Percentiles rank a stretch among this genome's conserved stretches.
phyloP scores from a whole-genome alignment of 2,113 vertebrate species.

The Pelodiscus sinensis region DNA sequence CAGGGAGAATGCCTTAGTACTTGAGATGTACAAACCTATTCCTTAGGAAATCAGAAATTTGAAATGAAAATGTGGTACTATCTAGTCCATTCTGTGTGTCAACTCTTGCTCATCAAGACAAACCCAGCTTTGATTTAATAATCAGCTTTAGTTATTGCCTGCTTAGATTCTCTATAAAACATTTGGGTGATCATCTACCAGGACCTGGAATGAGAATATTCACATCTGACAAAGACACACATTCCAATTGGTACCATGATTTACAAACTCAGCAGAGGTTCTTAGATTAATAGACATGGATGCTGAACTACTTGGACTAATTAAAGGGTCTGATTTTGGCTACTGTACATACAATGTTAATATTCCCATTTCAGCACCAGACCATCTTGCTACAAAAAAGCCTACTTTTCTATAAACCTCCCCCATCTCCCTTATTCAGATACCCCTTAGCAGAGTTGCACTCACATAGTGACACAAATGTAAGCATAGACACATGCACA shows the following conservation, averaged over 20 bases:
- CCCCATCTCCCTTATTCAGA: too few species aligned
- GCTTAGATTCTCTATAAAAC: not conserved
- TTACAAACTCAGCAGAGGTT: not conserved
- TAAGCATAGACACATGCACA: not conserved
- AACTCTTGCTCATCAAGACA: not conserved
- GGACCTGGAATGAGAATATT: not conserved
- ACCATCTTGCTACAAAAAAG: too few species aligned
- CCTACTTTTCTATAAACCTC: too few species aligned
- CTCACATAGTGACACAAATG: not conserved
- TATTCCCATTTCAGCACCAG: too few species aligned
- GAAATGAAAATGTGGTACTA: not conserved
- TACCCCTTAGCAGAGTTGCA: too few species aligned
- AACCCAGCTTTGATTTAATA: not conserved
- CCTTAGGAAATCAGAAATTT: not conserved
- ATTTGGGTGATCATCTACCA: not conserved
- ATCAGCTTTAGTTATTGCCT: not conserved
- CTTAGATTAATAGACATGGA: not conserved
- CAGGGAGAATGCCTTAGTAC: not conserved
- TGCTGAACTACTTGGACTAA: not conserved
- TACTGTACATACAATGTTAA: not conserved
- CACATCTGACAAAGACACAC: not conserved
- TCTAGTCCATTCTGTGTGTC: not conserved
- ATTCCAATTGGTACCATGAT: not conserved
- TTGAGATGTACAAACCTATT: not conserved
- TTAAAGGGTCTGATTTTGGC: not conserved